Base-by-base conservation (phyloP, 2,888 invertebrate genomes). In the Dysmachus trigonus region DNA sequence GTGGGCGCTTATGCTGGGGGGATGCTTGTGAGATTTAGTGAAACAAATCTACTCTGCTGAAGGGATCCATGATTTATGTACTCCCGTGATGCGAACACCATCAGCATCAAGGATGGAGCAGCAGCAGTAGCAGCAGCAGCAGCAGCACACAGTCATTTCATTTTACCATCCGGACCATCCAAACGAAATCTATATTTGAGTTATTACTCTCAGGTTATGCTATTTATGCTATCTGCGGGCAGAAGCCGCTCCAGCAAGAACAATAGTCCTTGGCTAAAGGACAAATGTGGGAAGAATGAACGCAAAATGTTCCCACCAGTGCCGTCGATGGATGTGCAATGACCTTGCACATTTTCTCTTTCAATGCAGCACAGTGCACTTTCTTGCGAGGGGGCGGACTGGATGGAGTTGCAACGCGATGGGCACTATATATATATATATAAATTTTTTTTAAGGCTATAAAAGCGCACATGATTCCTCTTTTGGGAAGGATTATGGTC, bases 241-340 rank as follows among this genome's bases (percentile, higher is more conserved):
- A 51, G 47, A 31, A 51, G 47, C 31, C 41, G 51, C 79, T 30
- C 33, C 38, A 79, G 30, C n/a, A 47, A 82, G 72, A 81, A 86
- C 85, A 88, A 89, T 90, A 90, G 91, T 91, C 91, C 91, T 91
- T 91, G 90, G 89, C 89, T 89, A 89, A 90, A 91, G 91, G 91
- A 90, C 91, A 91, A 90, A 90, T 90, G 83, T 83, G 83, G 83
- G 83, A 83, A 83, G 83, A 90, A 91, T 91, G 86, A 86, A 87
- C 87, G 85, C 86, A 85, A 87, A 87, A 88, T 87, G 33, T 38
- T 38, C 35, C 62, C 62, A 62, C 62, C 62, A 62, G 62, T 62
- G 62, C 62, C 62, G 62, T 62, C 62, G 27, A 62, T 62, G 62
- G 38, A 38, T 73, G 87, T 88, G 84, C 84, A 85, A 85, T 85